These are phyloP conservation scores for Malurus splendens DNA, from an alignment of 2,797 vertebrate genomes.

Conservation along the genomic window DNA sequence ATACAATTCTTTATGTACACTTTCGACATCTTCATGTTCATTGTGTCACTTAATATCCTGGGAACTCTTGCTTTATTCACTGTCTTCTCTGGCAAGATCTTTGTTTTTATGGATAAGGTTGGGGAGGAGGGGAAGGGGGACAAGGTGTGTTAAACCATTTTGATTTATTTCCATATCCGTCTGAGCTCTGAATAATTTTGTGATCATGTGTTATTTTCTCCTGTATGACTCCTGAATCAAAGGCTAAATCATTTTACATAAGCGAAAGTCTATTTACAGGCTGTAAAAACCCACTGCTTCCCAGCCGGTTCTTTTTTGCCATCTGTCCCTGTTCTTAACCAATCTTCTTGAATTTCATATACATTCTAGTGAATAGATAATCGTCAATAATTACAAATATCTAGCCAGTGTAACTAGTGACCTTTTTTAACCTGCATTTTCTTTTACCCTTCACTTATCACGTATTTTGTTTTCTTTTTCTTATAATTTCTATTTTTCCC, in stretches of 20 bases:
- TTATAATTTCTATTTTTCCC: neutral
- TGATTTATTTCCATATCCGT: neutral
- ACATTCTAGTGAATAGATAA: neutral
- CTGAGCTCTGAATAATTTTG: conserved; percentile 15
- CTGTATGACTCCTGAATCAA: conserved; percentile 29
- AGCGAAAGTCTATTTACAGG: conserved; percentile 32
- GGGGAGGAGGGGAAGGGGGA: fast-evolving
- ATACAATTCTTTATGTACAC: neutral
- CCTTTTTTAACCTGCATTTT: neutral
- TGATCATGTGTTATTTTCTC: conserved; percentile 25
- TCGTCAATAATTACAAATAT: neutral
- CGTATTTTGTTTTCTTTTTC: neutral
- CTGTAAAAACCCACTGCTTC: conserved; percentile 43
- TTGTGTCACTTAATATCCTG: neutral
- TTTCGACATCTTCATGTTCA: neutral
- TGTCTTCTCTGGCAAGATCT: neutral
- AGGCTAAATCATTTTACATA: conserved; percentile 44
- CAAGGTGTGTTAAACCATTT: neutral
- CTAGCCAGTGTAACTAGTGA: neutral
- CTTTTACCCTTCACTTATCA: neutral
- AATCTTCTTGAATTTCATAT: neutral
- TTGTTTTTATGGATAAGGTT: neutral
- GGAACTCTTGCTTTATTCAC: neutral
- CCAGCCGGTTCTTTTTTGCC: conserved; percentile 16
- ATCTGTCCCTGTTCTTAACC: conserved; percentile 46